phyloP scores from a whole-genome alignment of 2,113 vertebrate species.

The Diphyllodes magnificus region DNA sequence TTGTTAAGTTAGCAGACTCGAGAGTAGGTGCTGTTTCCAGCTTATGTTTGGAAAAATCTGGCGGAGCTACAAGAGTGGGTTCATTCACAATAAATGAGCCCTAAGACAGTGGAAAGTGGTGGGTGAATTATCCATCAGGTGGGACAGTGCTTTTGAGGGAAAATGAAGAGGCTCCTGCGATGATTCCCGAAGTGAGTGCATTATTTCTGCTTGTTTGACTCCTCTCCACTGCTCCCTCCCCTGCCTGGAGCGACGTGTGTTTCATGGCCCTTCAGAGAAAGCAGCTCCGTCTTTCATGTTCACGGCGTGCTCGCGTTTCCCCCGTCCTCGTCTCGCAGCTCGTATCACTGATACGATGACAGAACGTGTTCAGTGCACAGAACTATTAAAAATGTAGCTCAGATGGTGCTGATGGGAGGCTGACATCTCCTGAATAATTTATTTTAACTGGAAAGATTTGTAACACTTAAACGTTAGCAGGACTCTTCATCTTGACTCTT shows the following conservation, averaged over 20 bases:
- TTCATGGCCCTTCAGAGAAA: not conserved
- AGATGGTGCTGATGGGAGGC: slow-evolving; percentile 41
- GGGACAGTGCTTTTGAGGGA: not conserved
- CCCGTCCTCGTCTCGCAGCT: not conserved
- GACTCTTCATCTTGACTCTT: not conserved
- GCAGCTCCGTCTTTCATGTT: not conserved
- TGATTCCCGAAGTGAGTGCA: not conserved
- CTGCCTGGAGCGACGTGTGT: not conserved
- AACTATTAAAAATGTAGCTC: slow-evolving; percentile 11
- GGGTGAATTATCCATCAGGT: not conserved
- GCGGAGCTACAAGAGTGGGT: not conserved
- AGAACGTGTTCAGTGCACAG: not conserved
- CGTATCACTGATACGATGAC: not conserved
- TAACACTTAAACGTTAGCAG: not conserved
- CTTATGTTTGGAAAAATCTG: not conserved
- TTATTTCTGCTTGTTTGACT: not conserved
- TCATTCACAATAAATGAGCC: not conserved
- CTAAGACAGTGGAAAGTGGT: not conserved
- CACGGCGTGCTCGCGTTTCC: not conserved
- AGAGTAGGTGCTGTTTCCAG: not conserved
- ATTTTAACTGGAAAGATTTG: slow-evolving; percentile 13
- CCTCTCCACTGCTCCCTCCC: not conserved
- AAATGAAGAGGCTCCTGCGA: not conserved
- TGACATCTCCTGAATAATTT: slow-evolving; percentile 54
- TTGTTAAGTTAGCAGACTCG: not conserved